Evolutionary conservation across 2,113 vertebrate genomes (phyloP), one percentile per base, ranked within the genome.

Genomic region (Malurus alboscapulatus): DNA sequence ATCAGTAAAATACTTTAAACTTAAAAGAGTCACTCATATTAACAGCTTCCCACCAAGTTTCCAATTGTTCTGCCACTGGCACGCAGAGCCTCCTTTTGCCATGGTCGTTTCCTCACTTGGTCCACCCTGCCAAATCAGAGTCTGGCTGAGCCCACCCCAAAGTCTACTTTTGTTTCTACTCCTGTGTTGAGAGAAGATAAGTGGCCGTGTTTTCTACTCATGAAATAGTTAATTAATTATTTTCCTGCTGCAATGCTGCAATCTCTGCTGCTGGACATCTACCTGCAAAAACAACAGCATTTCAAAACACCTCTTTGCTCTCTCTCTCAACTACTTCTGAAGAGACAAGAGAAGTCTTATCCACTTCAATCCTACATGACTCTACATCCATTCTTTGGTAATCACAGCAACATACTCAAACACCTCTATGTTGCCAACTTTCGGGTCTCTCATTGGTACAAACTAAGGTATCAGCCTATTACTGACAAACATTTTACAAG

Each of bases 191-290:
- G 26, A 63, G 17, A 40, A 65, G 6, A 7, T 17, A 75, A 84
- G 30, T 7, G 6, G 36, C 3, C 2, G 0, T 10, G 18, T 14
- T 62, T 85, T 30, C 53, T 42, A 14, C 17, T 8, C 10, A 9
- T 38, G 14, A 61, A 77, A 36, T 18, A 88, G 54, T 11, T 47
- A 34, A 63, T 53, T 54, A 58, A 48, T 30, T 17, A 6, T 38
- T 51, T 73, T 76, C n/a, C 45, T 40, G 11, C 36, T 85, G 38
- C 50, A 87, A 2, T 69, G 90, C 34, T 85, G 54, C 38, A n/a
- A 14, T 17, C 24, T 47, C 57, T 11, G 25, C 44, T 45, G 45
- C 44, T 36, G 27, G 27, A 59, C 32, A 93, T n/a, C 36, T 30
- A 50, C 17, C 36, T 67, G 42, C 19, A 65, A 59, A 8, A 36